These are phyloP conservation scores for Lutjanus campechanus DNA, from an alignment of 2,797 vertebrate species.

Conservation along the genomic window DNA sequence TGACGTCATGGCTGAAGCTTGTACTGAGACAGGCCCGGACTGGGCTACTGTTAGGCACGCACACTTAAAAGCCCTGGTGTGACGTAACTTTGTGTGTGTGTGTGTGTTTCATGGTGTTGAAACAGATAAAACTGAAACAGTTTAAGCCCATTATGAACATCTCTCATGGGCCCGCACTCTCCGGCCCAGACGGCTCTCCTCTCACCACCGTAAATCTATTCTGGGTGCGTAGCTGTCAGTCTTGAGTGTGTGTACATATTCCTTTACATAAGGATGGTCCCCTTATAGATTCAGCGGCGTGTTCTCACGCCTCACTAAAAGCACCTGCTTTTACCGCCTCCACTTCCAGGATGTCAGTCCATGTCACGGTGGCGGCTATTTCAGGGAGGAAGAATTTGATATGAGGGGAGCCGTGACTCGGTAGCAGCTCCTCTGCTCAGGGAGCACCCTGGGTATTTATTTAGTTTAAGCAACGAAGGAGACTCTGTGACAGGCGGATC, in stretches of 20 bases:
- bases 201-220: conserved; percentile 60
- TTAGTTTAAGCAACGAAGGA: conserved; percentile 50
- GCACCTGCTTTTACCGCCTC: conserved; percentile 71
- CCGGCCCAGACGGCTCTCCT: conserved; percentile 16
- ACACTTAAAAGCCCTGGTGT: conserved; percentile 21
- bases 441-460: conserved; percentile 51
- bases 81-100: conserved; percentile 25
- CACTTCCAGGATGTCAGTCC: conserved; percentile 57
- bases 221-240: conserved; percentile 49
- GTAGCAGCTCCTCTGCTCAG: conserved; percentile 23
- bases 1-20: conserved; percentile 48
- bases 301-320: conserved; percentile 67
- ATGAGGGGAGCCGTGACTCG: conserved; percentile 19
- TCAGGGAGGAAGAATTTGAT: conserved; percentile 68
- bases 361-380: conserved; percentile 59
- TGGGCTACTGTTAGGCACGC: conserved; percentile 17
- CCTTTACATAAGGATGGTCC: conserved; percentile 40
- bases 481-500: conserved; percentile 56
- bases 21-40: conserved; percentile 28
- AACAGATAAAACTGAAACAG: conserved; percentile 32
- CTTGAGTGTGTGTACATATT: conserved; percentile 51
- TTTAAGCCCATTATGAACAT: conserved; percentile 23
- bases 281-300: conserved; percentile 46
- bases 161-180: conserved; percentile 6
- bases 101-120: conserved; percentile 27